These are phyloP conservation scores for Acleris sparsana DNA, from an alignment of 2,888 invertebrate genomes.

Conservation along the genomic window DNA sequence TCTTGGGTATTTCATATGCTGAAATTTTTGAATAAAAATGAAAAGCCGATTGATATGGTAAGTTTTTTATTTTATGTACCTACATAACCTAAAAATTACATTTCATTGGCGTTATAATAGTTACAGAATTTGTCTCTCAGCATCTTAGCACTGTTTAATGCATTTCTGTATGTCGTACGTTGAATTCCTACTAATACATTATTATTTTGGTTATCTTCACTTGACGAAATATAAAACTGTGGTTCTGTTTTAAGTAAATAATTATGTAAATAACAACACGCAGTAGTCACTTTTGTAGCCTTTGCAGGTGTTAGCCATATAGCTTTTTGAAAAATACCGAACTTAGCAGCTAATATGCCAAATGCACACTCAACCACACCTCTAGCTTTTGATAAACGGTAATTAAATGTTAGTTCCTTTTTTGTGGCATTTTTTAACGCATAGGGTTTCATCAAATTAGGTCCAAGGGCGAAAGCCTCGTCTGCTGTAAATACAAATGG, in stretches of 20 bases:
- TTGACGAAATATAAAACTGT: not conserved
- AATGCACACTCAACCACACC: constrained; percentile 17
- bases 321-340: constrained; percentile 15
- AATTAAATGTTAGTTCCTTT: constrained; percentile 17
- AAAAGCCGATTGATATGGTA: too few relatives aligned
- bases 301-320: not conserved
- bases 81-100: too few relatives aligned
- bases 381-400: constrained; percentile 17
- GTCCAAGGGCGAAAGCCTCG: constrained; percentile 1
- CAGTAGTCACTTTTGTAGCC: constrained; percentile 6
- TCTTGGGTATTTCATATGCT: too few relatives aligned
- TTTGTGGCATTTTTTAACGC: constrained; percentile 1
- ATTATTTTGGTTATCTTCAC: too few relatives aligned
- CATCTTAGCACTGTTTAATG: too few relatives aligned
- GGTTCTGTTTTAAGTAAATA: constrained; percentile 8
- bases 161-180: too few relatives aligned
- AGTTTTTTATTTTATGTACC: too few relatives aligned
- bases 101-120: too few relatives aligned
- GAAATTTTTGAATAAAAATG: too few relatives aligned
- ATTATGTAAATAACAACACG: constrained; percentile 5
- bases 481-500: constrained; percentile 18
- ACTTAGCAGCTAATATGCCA: constrained; percentile 9
- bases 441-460: constrained; percentile 13
- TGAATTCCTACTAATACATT: too few relatives aligned
- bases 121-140: too few relatives aligned